Conservation (phyloP, 2,113 vertebrate species). For the Butorides virescens region DNA sequence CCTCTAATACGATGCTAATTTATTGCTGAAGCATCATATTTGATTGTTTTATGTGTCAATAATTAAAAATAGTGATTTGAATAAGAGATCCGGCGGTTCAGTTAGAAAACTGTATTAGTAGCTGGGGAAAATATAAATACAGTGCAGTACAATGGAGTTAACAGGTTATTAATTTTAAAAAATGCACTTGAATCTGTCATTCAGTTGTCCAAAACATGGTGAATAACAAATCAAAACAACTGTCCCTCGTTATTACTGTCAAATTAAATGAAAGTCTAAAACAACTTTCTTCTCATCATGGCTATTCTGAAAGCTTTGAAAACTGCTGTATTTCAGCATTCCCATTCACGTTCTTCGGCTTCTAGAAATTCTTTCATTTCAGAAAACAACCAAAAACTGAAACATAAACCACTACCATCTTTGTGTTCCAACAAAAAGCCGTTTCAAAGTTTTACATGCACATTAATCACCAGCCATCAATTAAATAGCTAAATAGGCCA, state of each 20-base stretch:
- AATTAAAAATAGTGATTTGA: conserved; percentile 8
- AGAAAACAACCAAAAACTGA: not conserved
- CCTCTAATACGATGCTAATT: not conserved
- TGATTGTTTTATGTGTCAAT: not conserved
- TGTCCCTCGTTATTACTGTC: conserved; percentile 14
- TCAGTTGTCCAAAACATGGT: not conserved
- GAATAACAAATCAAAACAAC: conserved; percentile 52
- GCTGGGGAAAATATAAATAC: not conserved
- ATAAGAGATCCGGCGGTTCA: not conserved
- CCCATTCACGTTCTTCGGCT: not conserved
- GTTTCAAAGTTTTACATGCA: not conserved
- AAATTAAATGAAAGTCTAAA: conserved; percentile 46
- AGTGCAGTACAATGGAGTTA: not conserved
- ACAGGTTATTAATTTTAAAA: not conserved
- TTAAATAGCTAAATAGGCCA: conserved; percentile 13
- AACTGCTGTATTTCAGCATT: conserved; percentile 18
- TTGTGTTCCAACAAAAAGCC: not conserved
- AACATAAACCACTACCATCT: not conserved
- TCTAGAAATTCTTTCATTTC: not conserved
- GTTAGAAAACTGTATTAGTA: not conserved
- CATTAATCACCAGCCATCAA: not conserved
- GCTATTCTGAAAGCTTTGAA: conserved; percentile 29
- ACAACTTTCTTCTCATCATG: not conserved
- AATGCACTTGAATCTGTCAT: not conserved
- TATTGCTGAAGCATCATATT: not conserved